Base-by-base conservation (phyloP, 2,888 invertebrate species). In the Asteroscopus sphinx region DNA sequence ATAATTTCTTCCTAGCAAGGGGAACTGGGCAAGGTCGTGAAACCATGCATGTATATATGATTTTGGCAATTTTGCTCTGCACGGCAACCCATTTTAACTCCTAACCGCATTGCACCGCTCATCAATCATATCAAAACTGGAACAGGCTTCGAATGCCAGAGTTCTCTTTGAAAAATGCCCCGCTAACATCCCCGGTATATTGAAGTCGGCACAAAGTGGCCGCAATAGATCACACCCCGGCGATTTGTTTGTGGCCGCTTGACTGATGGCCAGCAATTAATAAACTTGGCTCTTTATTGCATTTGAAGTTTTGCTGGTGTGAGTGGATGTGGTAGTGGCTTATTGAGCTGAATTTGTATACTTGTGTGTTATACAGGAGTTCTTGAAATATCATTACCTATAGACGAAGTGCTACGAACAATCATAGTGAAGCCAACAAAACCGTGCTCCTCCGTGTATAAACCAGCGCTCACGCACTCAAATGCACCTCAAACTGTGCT, bases 231-330 rank as follows among this genome's bases (percentile, higher is more conserved):
- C 87, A 87, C 73, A 68, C 60, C 73, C 68, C 45, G 68, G 73
- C 82, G 76, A 88, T 89, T 87, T 87, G 87, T 87, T 84, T 83
- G 89, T 73, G 89, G 89, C 64, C 47, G 53, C 55, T 59, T 86
- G 87, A 88, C 75, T 79, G 79, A 87, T 87, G 73, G 70, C 44
- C 53, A n/a, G 63, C 87, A 77, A 89, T 88, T 87, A 85, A 88
- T 88, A 85, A 79, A 68, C 61, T 65, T 37, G 64, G 67, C 67
- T 74, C 79, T 81, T 85, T 88, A 86, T 87, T 87, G 85, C 85
- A 73, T 79, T 78, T 72, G 66, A 73, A 68, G 67, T 63, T 70
- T 53, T 30, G 45, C 40, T 57, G 61, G 61, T 49, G 55, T 62
- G 33, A 9, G 33, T 36, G 41, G 37, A 44, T 54, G 21, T 25